Percentiles rank a stretch among this genome's conserved stretches.
These are phyloP conservation scores for Eristalis arbustorum DNA, from an alignment of 2,888 invertebrate genomes.

Conservation along the genomic window DNA sequence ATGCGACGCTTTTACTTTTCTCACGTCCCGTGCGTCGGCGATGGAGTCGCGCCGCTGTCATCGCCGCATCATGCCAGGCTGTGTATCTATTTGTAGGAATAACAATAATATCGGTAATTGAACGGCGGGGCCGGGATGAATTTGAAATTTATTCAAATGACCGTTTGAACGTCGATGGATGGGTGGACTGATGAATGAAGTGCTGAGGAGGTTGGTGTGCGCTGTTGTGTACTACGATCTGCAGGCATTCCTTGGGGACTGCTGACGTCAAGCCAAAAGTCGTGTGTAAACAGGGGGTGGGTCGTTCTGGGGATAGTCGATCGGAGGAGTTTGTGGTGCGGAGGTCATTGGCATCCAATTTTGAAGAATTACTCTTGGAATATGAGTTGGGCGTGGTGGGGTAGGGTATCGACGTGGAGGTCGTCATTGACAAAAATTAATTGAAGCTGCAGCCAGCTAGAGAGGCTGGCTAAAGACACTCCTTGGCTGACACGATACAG, in stretches of 20 bases:
- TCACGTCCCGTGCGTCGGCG: background rate
- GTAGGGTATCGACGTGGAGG: too few species aligned
- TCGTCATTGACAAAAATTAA: too few species aligned
- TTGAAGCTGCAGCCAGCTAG: too few species aligned
- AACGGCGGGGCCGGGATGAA: constrained; percentile 6
- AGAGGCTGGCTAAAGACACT: too few species aligned
- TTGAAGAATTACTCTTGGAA: too few species aligned
- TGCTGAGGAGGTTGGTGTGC: background rate
- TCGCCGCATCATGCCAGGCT: background rate
- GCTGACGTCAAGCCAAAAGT: background rate
- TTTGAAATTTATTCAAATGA: constrained; percentile 22
- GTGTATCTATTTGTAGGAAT: background rate
- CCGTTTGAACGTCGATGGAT: background rate
- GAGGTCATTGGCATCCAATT: too few species aligned
- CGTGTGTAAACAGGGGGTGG: background rate
- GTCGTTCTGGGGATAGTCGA: background rate
- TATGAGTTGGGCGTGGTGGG: too few species aligned
- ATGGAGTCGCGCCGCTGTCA: background rate
- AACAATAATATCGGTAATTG: constrained; percentile 16
- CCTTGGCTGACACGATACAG: too few species aligned
- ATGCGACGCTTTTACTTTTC: constrained; percentile 8
- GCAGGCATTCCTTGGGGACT: background rate
- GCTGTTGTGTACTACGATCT: background rate
- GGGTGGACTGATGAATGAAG: background rate
- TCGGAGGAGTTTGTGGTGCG: too few species aligned